Percentiles rank a stretch among this genome's conserved stretches.
phyloP scores from a whole-genome alignment of 2,888 invertebrate genomes.

The Andrena flavipes region DNA sequence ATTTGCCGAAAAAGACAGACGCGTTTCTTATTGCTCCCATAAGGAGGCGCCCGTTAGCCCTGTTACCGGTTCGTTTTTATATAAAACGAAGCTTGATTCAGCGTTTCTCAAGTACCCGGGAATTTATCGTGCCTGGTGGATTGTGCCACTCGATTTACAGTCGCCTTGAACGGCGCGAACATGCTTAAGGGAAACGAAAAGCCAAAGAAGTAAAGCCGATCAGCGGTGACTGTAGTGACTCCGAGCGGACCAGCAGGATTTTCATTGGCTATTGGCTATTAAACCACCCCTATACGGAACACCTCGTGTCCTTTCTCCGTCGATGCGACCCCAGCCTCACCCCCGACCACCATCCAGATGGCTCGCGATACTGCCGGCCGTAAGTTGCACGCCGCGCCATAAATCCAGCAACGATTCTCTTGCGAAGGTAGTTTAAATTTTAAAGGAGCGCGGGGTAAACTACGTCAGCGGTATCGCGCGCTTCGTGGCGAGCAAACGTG shows the following conservation, averaged over 20 bases:
- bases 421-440: constrained; percentile 40
- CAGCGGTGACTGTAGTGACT: not conserved
- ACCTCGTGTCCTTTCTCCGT: not conserved
- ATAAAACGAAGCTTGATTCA: not conserved
- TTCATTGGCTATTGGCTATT: constrained; percentile 37
- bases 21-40: not conserved
- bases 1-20: not conserved
- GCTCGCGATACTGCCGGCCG: not conserved
- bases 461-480: constrained; percentile 23
- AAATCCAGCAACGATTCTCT: constrained; percentile 41
- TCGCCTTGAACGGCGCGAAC: not conserved
- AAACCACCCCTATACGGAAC: constrained; percentile 26
- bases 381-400: constrained; percentile 22
- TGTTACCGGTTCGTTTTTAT: not conserved
- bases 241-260: not conserved
- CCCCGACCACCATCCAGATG: not conserved
- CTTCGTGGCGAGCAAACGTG: constrained; percentile 11
- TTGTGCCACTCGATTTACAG: not conserved
- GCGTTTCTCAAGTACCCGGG: not conserved
- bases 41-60: too few species aligned
- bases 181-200: not conserved
- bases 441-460: constrained; percentile 33
- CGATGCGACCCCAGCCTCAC: not conserved
- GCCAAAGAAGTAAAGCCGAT: constrained; percentile 2
- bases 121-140: constrained; percentile 17